These are phyloP conservation scores for Pelobates cultripes DNA, from an alignment of 2,797 vertebrate species.

Conservation along the genomic window DNA sequence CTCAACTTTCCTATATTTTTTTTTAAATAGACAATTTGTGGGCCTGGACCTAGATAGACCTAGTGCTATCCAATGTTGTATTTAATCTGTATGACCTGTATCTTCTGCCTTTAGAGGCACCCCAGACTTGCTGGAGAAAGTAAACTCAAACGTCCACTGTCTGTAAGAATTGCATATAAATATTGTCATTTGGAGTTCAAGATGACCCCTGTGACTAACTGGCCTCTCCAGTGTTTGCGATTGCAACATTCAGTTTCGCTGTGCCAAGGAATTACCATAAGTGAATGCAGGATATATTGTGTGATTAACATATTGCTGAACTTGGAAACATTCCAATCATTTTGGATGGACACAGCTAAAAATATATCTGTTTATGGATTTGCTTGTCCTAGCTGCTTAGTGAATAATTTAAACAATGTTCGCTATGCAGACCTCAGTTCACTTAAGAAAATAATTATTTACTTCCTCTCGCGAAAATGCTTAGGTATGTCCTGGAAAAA, in stretches of 20 bases:
- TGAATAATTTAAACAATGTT: constrained; percentile 41
- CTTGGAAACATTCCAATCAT: constrained; percentile 32
- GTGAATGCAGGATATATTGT: constrained; percentile 1
- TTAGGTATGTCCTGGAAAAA: background rate
- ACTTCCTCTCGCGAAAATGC: background rate
- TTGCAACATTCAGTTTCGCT: constrained; percentile 1
- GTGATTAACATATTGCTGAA: constrained; percentile 16
- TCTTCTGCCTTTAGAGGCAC: no score
- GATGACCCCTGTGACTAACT: background rate
- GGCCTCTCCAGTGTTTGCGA: background rate
- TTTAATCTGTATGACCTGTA: no score
- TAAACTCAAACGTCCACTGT: no score
- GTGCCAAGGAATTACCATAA: background rate
- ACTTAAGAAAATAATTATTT: constrained; percentile 42
- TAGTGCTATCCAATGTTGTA: no score
- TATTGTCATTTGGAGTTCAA: background rate
- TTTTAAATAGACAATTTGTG: no score
- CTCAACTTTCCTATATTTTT: no score
- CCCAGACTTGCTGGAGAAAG: no score
- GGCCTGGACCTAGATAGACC: no score
- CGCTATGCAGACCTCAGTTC: constrained; percentile 25
- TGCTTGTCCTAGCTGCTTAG: constrained; percentile 26
- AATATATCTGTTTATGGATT: constrained; percentile 38
- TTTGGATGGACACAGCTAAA: constrained; percentile 4
- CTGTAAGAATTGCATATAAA: no score